phyloP scores from a whole-genome alignment of 2,888 invertebrate species.

The Pammene fasciana region DNA sequence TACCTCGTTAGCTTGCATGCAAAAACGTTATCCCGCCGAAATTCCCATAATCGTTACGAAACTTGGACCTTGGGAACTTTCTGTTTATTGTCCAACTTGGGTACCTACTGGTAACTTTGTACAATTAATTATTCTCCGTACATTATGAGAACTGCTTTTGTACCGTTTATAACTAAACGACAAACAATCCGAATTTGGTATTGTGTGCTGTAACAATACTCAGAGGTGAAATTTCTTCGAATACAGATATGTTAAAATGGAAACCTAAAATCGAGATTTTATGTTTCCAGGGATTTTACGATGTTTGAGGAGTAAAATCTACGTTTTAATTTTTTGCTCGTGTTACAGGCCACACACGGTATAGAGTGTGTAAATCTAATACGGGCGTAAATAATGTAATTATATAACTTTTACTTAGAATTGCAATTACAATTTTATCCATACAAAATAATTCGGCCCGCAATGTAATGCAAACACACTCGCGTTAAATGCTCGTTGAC shows the following conservation, averaged over 20 bases:
- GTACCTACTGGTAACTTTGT: constrained; percentile 49
- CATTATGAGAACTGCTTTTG: constrained; percentile 52
- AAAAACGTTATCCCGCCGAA: constrained; percentile 37
- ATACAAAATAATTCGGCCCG: too few species aligned
- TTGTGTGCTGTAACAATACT: constrained; percentile 4
- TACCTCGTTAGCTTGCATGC: constrained; percentile 39
- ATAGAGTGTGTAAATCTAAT: too few species aligned
- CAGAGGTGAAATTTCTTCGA: not conserved
- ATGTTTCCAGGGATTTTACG: too few species aligned
- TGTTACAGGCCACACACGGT: too few species aligned
- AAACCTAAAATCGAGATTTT: not conserved
- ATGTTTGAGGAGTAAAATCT: too few species aligned
- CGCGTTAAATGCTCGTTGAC: too few species aligned
- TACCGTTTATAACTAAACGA: constrained; percentile 48
- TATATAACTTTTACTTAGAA: too few species aligned
- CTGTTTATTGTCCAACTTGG: constrained; percentile 65
- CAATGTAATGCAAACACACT: too few species aligned
- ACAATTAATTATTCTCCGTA: constrained; percentile 66
- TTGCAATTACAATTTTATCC: too few species aligned
- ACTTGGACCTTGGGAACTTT: constrained; percentile 56
- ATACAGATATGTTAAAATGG: too few species aligned
- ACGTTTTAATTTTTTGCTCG: too few species aligned
- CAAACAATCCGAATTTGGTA: constrained; percentile 41
- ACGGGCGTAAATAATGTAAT: too few species aligned
- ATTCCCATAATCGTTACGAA: constrained; percentile 42